Evolutionary conservation across 2,113 vertebrate species (phyloP).

Genomic region (Malurus melanocephalus): DNA sequence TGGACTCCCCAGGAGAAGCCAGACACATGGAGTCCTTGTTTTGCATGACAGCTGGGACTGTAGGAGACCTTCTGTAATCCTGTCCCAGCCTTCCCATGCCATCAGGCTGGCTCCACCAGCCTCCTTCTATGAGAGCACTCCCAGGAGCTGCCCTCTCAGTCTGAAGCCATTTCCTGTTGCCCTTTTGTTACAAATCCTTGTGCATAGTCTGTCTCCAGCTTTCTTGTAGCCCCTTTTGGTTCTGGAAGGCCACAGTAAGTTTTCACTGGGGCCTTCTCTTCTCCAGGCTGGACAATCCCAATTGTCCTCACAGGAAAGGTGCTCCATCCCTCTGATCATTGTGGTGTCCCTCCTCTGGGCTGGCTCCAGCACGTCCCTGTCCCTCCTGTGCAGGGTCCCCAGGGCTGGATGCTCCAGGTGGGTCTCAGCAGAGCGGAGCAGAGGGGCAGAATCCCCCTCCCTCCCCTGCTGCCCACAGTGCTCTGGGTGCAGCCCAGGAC

Average conservation of each 20-base stretch:
- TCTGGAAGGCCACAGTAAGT: background rate
- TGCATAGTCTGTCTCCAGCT: background rate
- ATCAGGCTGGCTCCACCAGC: background rate
- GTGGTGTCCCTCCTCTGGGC: background rate
- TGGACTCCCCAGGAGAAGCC: background rate
- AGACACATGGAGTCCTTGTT: background rate
- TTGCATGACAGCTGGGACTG: background rate
- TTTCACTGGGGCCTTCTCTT: background rate
- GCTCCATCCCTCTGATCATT: background rate
- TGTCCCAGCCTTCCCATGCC: background rate
- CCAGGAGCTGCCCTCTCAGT: background rate
- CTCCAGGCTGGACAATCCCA: background rate
- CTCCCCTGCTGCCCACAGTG: background rate
- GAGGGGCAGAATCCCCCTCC: background rate
- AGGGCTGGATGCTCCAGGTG: background rate
- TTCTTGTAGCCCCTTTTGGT: background rate
- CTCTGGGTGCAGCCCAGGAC: background rate
- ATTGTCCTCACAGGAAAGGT: background rate
- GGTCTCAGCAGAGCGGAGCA: background rate
- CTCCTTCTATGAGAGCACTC: background rate
- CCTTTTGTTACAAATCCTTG: background rate
- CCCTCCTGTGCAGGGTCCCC: background rate
- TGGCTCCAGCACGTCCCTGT: accelerated
- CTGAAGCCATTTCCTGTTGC: background rate
- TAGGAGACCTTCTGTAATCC: background rate